Percentiles rank a stretch among this genome's conserved stretches.
Conservation (phyloP, 2,113 vertebrate genomes). For the Heteronetta atricapilla region DNA sequence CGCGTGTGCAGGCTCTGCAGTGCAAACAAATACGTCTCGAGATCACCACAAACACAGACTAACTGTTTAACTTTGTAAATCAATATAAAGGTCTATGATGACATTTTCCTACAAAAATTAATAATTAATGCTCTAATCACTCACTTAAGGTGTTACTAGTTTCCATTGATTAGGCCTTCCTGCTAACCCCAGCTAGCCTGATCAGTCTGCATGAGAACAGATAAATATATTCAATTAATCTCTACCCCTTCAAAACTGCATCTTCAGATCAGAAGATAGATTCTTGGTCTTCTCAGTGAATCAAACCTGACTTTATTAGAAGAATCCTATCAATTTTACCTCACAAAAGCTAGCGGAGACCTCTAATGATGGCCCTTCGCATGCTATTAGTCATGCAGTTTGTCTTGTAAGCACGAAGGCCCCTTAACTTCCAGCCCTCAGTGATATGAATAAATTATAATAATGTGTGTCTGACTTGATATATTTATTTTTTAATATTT, state of each 20-base stretch:
- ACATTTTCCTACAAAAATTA: constrained; percentile 58
- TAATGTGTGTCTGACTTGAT: constrained; percentile 14
- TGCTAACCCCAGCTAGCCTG: constrained; percentile 40
- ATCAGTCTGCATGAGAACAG: constrained; percentile 15
- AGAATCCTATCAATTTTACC: constrained; percentile 14
- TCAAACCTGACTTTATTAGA: constrained; percentile 44
- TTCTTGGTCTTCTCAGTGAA: background rate
- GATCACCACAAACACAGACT: background rate
- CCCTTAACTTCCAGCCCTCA: constrained; percentile 11
- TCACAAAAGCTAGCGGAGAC: background rate
- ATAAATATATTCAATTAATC: constrained; percentile 33
- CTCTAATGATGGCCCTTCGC: constrained; percentile 32
- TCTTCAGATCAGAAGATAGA: constrained; percentile 19
- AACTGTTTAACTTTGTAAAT: constrained; percentile 26
- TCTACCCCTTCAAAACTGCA: background rate
- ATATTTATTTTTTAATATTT: constrained; percentile 21
- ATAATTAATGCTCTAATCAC: constrained; percentile 70
- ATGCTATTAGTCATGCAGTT: constrained; percentile 19
- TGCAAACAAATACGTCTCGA: background rate
- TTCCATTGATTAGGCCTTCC: constrained; percentile 63
- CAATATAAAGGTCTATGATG: constrained; percentile 8
- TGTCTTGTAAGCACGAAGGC: constrained; percentile 30
- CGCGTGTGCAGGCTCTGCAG: background rate
- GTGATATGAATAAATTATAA: constrained; percentile 54
- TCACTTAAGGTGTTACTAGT: constrained; percentile 47